Base-by-base conservation (phyloP, 1,140 invertebrate species). In the Saccostrea glomerata region DNA sequence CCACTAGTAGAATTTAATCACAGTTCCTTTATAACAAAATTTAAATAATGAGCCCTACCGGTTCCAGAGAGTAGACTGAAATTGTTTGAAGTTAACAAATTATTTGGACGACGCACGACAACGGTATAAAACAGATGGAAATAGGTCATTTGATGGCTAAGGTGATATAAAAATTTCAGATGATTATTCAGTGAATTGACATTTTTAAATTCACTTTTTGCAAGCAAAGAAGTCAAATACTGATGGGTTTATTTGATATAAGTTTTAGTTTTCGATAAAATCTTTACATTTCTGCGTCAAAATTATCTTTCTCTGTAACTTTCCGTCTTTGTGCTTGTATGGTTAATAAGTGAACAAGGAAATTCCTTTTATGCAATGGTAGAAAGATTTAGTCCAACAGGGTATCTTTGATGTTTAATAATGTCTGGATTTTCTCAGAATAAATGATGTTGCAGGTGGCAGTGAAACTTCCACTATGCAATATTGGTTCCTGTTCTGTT, bases 371-470 rank as follows among this genome's bases (percentile, higher is more conserved):
- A 63, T 63, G 58, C 7, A 63, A 6, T 6, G 17, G 58, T 20
- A 63, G 30, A 30, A 15, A 17, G 70, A 30, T 4, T 77, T 36
- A 12, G 11, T 77, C 25, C 25, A 30, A 36, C 70, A 77, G 25
- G 25, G 70, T 63, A 63, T 77, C 70, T 77, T 77, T 77, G 23
- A 77, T 77, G 70, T 77, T 77, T 77, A 77, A 77, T 77, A 77
- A 77, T 77, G 70, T 11, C 23, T 36, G 70, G 70, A 77, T 25
- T 63, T 47, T 5, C 15, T 63, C 58, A 6, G 17, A 63, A 30
- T 36, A 77, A 77, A 36, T 77, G 70, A 77, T 30, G 70, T 77
- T 77, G 70, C 70, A 77, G 70, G 70, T 77, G 70, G 70, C 70
- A 77, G 11, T 30, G 30, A 30, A 77, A 36, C 70, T 36, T 77